phyloP scores from a whole-genome alignment of 2,888 invertebrate species.

The Tipula vernalis region DNA sequence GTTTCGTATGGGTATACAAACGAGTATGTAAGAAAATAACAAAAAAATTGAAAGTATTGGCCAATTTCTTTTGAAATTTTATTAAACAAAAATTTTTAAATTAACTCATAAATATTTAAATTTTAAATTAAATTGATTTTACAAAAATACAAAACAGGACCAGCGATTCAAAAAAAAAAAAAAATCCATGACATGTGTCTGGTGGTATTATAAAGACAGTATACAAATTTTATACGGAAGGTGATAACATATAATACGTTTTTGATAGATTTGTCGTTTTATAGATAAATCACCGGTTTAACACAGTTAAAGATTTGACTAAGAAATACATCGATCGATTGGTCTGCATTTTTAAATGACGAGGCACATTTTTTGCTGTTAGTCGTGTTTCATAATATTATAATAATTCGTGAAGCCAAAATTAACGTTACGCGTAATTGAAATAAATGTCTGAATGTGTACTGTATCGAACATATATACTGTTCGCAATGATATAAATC shows the following conservation, averaged over 20 bases:
- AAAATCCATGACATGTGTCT: not conserved
- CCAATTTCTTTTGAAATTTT: not conserved
- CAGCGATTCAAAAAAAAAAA: not conserved
- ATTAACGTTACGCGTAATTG: no score
- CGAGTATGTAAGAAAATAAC: not conserved
- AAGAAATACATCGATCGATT: not conserved
- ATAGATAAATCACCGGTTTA: not conserved
- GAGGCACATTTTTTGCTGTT: no score
- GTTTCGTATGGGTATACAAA: not conserved
- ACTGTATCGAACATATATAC: no score
- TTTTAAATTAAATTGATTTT: not conserved
- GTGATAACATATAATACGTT: not conserved
- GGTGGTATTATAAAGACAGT: not conserved
- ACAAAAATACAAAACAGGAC: not conserved
- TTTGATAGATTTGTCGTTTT: not conserved
- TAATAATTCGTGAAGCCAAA: no score
- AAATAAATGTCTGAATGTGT: no score
- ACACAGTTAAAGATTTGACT: not conserved
- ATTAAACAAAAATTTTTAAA: not conserved
- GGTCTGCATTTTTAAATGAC: not conserved
- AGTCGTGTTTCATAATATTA: no score
- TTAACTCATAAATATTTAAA: not conserved
- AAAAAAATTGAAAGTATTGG: not conserved
- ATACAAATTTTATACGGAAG: not conserved
- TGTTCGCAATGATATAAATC: no score